A percentile compares a stretch with the other conserved stretches of the same genome.
These are phyloP conservation scores for Cotesia congregata DNA, from an alignment of 2,888 invertebrate genomes.

Conservation along the genomic window DNA sequence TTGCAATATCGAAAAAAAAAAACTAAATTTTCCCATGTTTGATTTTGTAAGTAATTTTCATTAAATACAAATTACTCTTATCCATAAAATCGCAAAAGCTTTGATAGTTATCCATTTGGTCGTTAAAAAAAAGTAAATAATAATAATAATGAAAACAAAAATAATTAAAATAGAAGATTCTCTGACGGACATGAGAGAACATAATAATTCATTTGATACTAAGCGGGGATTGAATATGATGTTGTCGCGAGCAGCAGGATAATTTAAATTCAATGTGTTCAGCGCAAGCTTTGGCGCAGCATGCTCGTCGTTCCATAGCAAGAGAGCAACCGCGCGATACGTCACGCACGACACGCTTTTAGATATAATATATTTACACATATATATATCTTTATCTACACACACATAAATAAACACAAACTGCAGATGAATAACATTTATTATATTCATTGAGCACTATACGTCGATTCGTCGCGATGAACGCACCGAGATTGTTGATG, in stretches of 20 bases:
- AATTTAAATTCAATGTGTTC: constrained; percentile 57
- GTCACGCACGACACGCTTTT: constrained; percentile 37
- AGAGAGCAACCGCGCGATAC: constrained; percentile 41
- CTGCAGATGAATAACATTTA: constrained; percentile 30
- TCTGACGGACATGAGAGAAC: constrained; percentile 19
- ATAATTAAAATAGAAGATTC: constrained; percentile 3
- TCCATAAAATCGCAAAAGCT: not conserved
- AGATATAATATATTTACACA: constrained; percentile 9
- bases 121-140: not conserved
- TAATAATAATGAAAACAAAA: not conserved
- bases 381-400: not conserved
- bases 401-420: constrained; percentile 6
- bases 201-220: constrained; percentile 37
- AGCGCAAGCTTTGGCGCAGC: constrained; percentile 19
- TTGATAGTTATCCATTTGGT: not conserved
- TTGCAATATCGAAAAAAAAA: not conserved
- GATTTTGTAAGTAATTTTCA: not conserved
- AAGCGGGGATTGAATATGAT: constrained; percentile 47
- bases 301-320: constrained; percentile 27
- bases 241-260: constrained; percentile 42
- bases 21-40: not conserved
- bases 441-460: constrained; percentile 34
- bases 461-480: constrained; percentile 39
- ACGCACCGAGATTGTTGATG: constrained; percentile 32
- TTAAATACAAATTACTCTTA: not conserved